Percentiles rank a stretch among this genome's conserved stretches.
phyloP scores from a whole-genome alignment of 2,113 vertebrate species.

The Platanista minor region DNA sequence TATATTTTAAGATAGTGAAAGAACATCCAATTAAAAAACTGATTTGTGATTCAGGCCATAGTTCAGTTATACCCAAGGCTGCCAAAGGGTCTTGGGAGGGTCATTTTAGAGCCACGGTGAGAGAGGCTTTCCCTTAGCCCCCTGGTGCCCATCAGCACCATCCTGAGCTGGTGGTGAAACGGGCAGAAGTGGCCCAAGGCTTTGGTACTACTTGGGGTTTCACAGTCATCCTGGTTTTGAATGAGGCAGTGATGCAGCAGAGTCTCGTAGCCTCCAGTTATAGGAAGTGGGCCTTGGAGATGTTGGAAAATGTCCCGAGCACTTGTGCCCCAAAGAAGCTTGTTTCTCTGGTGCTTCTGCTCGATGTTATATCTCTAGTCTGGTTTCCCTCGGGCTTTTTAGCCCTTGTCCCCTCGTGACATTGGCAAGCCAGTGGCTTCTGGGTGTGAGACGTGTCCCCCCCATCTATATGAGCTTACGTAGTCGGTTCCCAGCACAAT shows the following conservation, averaged over 20 bases:
- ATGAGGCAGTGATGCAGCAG: fast-evolving
- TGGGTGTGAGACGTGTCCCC: fast-evolving
- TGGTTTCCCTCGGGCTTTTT: not conserved
- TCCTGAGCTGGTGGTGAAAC: fast-evolving
- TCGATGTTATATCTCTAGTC: not conserved
- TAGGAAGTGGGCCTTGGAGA: not conserved
- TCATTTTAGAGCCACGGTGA: not conserved
- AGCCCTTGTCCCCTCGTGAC: not conserved
- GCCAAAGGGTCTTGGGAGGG: not conserved
- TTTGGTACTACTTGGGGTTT: not conserved
- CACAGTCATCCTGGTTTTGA: not conserved
- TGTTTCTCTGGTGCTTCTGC: fast-evolving
- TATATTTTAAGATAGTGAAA: not conserved
- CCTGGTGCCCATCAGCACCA: fast-evolving
- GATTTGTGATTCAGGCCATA: not conserved
- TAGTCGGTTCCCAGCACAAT: too few relatives aligned
- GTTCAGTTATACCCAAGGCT: not conserved
- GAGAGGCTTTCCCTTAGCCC: not conserved
- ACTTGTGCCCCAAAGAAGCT: fast-evolving
- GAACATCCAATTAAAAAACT: not conserved
- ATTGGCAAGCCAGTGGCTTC: not conserved
- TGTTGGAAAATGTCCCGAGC: not conserved
- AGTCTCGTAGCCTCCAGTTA: fast-evolving
- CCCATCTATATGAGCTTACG: fast-evolving
- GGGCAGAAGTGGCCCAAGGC: not conserved